Percentiles rank a stretch among this genome's conserved stretches.
These are phyloP conservation scores for Trichogramma evanescens DNA, from an alignment of 2,888 invertebrate genomes.

Conservation along the genomic window DNA sequence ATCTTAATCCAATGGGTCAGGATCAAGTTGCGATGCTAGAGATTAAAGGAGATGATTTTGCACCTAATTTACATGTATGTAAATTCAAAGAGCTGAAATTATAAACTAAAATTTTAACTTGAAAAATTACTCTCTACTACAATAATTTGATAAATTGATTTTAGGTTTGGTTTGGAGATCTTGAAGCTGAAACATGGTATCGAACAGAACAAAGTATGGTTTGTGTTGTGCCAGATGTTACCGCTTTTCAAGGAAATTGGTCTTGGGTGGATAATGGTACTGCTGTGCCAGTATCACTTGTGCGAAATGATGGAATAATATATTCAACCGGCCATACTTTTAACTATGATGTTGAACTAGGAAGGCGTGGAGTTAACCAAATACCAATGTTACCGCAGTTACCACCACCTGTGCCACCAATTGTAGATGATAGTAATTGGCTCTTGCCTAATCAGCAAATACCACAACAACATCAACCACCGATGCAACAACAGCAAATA, in stretches of 20 bases:
- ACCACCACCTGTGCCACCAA: no score
- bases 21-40: conserved; percentile 62
- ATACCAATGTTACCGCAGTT: conserved; percentile 49
- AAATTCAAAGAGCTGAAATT: no score
- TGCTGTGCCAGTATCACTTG: conserved; percentile 89
- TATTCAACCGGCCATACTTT: conserved; percentile 97
- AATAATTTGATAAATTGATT: conserved; percentile 40
- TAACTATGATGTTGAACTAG: conserved; percentile 97
- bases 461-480: background rate
- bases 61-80: conserved; percentile 73
- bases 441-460: no score
- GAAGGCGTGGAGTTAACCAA: conserved; percentile 55
- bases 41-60: conserved; percentile 92
- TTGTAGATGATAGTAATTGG: no score
- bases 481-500: no score
- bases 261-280: conserved; percentile 12
- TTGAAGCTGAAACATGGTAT: conserved; percentile 61
- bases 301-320: conserved; percentile 95
- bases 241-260: conserved; percentile 72
- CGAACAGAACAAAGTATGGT: conserved; percentile 20
- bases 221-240: conserved; percentile 39
- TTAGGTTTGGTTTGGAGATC: conserved; percentile 83
- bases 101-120: background rate
- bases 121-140: background rate
- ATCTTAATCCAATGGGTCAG: conserved; percentile 37